Evolutionary conservation across 2,888 invertebrate species (phyloP), one percentile per base, ranked within the genome.

Genomic region (Tipula lateralis): DNA sequence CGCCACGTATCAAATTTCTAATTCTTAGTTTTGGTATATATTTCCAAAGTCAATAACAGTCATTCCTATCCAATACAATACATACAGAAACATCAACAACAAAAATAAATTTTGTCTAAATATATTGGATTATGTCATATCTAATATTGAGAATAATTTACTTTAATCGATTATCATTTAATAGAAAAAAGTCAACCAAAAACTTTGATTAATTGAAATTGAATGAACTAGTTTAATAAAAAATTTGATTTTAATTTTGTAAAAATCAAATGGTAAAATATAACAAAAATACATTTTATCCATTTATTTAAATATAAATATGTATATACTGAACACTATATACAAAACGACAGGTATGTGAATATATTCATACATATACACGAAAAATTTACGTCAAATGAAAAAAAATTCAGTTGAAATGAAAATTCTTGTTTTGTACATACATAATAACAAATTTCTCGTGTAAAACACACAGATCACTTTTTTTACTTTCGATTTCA

Each of bases 121-220:
- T 19, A 66, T 66, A 66, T 66, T 19, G 66, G 66, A 66, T 66
- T 66, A 66, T 66, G 66, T 66, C 66, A 66, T 66, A 66, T 66
- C 66, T 66, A 66, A 66, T 66, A 19, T 66, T 66, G 24, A 24
- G 24, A 24, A 66, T 66, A 66, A 66, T 66, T 66, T 24, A 24
- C 66, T 66, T 24, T 24, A 24, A 66, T 66, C 66, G 66, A 66
- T 24, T 66, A 66, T 24, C 66, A 66, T 66, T 66, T 66, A 66
- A 66, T 66, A 66, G 66, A 66, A 66, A 44, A 66, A 66, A 66
- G 66, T 66, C 66, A 66, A 66, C 66, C 66, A 66, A 66, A 19
- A 66, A 66, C 24, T 66, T 66, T 66, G 66, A 66, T 66, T 66
- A 66, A 66, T 66, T 66, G 66, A 66, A 66, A 66, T 24, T 66